phyloP scores from a whole-genome alignment of 2,888 invertebrate species.

The Drosophila nr. perissopoda region DNA sequence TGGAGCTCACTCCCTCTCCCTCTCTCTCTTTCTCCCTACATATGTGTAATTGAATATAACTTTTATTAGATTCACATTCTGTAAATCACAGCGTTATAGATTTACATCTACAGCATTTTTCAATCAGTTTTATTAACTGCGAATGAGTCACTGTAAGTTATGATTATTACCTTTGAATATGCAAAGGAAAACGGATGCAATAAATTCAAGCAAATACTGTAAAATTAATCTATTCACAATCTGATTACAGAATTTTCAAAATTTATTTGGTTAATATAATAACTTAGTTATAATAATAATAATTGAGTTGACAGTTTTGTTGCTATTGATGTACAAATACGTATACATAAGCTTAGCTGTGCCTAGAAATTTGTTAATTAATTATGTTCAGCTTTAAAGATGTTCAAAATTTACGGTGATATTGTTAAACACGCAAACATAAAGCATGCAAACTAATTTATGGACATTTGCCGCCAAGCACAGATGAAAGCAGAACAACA shows the following conservation, averaged over 20 bases:
- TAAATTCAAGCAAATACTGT: background rate
- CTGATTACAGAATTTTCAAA: background rate
- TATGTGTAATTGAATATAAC: slow-evolving; percentile 24
- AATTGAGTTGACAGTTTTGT: background rate
- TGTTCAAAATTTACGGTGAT: background rate
- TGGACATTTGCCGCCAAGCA: background rate
- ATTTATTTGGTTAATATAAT: background rate
- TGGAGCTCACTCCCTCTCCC: background rate
- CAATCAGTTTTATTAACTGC: slow-evolving; percentile 3
- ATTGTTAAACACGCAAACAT: background rate
- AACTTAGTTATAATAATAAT: background rate
- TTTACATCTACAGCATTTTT: background rate
- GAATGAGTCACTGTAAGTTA: background rate
- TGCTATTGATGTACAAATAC: background rate
- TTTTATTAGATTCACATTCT: slow-evolving; percentile 8
- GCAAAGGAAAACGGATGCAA: background rate
- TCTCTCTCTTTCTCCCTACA: background rate
- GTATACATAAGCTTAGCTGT: background rate
- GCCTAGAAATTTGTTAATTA: background rate
- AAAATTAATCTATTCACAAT: background rate
- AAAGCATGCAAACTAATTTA: slow-evolving; percentile 2
- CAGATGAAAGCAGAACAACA: background rate
- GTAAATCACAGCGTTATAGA: slow-evolving; percentile 7
- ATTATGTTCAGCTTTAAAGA: background rate
- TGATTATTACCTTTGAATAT: background rate